phyloP scores from a whole-genome alignment of 2,888 invertebrate species.

The Alsophila aescularia region DNA sequence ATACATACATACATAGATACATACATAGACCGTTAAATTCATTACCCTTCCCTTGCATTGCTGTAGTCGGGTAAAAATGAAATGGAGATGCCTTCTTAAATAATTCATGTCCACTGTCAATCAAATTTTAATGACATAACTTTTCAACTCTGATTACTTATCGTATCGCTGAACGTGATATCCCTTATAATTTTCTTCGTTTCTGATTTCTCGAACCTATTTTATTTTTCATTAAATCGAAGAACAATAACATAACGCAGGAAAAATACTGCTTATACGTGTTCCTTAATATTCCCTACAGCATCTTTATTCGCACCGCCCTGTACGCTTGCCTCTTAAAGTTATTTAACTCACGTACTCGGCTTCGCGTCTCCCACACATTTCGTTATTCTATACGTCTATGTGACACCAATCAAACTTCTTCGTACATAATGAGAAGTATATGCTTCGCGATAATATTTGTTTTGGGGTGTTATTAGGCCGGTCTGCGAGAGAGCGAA shows the following conservation, averaged over 20 bases:
- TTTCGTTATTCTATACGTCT: slow-evolving; percentile 42
- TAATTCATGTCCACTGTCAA: slow-evolving; percentile 51
- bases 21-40: no score
- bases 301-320: slow-evolving; percentile 48
- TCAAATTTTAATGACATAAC: slow-evolving; percentile 55
- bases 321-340: slow-evolving; percentile 43
- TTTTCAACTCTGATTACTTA: slow-evolving; percentile 59
- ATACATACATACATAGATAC: no score
- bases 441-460: slow-evolving; percentile 38
- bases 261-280: slow-evolving; percentile 24
- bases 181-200: slow-evolving; percentile 43
- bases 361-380: slow-evolving; percentile 42
- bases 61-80: no score
- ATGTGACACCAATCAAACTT: slow-evolving; percentile 42
- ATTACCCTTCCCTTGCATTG: no score
- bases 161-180: slow-evolving; percentile 53
- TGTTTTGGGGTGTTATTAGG: slow-evolving; percentile 41
- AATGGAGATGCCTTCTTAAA: slow-evolving; percentile 38
- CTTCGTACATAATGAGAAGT: slow-evolving; percentile 34
- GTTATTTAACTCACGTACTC: slow-evolving; percentile 56
- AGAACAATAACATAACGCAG: slow-evolving; percentile 10
- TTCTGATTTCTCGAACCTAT: slow-evolving; percentile 10
- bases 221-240: slow-evolving; percentile 25
- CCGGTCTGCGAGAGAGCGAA: slow-evolving; percentile 47
- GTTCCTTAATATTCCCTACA: slow-evolving; percentile 39